Percentiles rank a stretch among this genome's conserved stretches.
Conservation (phyloP, 2,113 vertebrate species). For the Halichoerus grypus region DNA sequence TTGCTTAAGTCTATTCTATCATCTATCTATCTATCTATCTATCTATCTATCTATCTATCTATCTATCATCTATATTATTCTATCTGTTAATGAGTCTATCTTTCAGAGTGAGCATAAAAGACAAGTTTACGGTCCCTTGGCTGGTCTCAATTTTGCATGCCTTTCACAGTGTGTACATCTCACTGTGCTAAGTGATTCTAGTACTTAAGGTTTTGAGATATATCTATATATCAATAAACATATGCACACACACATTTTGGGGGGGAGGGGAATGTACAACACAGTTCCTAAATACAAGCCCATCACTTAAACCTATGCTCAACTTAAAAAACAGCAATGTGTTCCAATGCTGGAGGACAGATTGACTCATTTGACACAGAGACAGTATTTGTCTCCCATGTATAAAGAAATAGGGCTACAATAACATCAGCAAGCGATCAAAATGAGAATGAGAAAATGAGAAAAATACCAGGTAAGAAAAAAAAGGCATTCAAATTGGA, state of each 20-base stretch:
- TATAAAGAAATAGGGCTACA: not conserved
- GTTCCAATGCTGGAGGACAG: not conserved
- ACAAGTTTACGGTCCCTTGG: not conserved
- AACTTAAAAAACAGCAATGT: not conserved
- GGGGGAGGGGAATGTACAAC: not conserved
- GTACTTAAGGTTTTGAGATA: not conserved
- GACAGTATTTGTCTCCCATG: not conserved
- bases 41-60: too few relatives aligned
- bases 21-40: too few relatives aligned
- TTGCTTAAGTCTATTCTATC: not conserved
- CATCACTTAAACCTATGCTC: not conserved
- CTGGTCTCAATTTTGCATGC: not conserved
- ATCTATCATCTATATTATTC: too few relatives aligned
- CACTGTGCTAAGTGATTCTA: not conserved
- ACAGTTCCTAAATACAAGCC: not conserved
- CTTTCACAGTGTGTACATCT: not conserved
- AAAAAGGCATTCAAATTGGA: not conserved
- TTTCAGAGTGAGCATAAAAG: not conserved
- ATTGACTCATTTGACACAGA: not conserved
- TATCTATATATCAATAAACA: not conserved
- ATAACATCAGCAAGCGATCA: not conserved
- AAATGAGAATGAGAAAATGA: not conserved
- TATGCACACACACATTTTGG: not conserved
- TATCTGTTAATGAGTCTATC: not conserved
- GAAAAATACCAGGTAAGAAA: not conserved